These are phyloP conservation scores for Phortica okadai DNA, from an alignment of 2,888 invertebrate genomes.

Conservation along the genomic window DNA sequence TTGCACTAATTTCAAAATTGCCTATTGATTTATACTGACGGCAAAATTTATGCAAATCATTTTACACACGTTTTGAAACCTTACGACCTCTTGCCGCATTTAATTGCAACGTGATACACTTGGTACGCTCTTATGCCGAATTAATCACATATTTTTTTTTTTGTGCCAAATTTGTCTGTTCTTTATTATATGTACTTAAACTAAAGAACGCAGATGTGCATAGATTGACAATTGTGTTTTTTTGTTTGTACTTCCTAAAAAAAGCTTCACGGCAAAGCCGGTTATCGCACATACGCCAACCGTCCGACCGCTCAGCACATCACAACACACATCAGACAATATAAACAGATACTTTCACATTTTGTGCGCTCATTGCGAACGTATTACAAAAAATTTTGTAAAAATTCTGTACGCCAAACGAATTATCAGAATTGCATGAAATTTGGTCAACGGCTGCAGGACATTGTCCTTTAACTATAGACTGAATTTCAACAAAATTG, in stretches of 20 bases:
- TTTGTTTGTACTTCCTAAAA: neutral
- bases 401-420: constrained; percentile 57
- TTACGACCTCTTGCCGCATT: neutral
- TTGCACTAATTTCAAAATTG: constrained; percentile 8
- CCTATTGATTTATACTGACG: neutral
- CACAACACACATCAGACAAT: constrained; percentile 26
- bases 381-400: constrained; percentile 59
- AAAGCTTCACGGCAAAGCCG: constrained; percentile 44
- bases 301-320: constrained; percentile 4
- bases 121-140: neutral
- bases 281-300: constrained; percentile 19
- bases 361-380: constrained; percentile 10
- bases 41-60: constrained; percentile 18
- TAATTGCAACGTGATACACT: neutral
- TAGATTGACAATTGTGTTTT: no score
- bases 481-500: constrained; percentile 43
- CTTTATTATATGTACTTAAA: neutral
- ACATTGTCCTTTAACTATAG: neutral
- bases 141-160: neutral
- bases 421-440: constrained; percentile 44
- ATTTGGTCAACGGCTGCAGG: constrained; percentile 38
- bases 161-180: neutral
- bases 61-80: neutral
- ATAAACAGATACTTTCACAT: constrained; percentile 40
- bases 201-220: no score